Conservation (phyloP, 2,797 vertebrate genomes). For the Phataginus tetradactyla region DNA sequence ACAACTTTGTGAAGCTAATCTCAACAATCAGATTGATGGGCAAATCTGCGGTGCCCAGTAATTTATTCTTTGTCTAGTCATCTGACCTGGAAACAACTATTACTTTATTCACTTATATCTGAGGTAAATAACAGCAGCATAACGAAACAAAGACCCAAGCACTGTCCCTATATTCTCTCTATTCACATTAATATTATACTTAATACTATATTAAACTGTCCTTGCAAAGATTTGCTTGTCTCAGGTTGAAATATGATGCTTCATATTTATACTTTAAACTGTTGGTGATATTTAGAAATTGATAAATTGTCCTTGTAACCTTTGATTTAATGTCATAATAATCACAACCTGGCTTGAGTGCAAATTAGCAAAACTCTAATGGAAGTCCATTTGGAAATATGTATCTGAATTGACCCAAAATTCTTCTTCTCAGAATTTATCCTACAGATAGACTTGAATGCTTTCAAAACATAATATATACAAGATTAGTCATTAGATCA, state of each 20-base stretch:
- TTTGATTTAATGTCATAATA: conserved; percentile 10
- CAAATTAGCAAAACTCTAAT: neutral
- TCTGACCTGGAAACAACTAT: neutral
- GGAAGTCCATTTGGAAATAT: neutral
- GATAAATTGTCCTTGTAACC: neutral
- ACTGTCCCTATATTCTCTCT: neutral
- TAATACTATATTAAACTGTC: neutral
- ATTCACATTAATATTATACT: neutral
- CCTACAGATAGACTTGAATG: neutral
- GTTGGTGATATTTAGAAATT: conserved; percentile 27
- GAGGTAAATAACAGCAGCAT: neutral
- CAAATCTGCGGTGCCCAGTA: neutral
- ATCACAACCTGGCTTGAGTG: neutral
- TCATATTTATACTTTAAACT: neutral
- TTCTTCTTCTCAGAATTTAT: neutral
- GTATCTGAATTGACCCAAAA: neutral
- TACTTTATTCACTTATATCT: neutral
- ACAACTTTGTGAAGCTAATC: neutral
- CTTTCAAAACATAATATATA: neutral
- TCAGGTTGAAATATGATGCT: neutral
- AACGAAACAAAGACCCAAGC: neutral
- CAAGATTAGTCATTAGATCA: neutral
- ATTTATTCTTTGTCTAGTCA: neutral
- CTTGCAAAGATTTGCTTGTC: neutral
- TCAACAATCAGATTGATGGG: neutral